phyloP scores from a whole-genome alignment of 2,113 vertebrate species.

The Notiomystis cincta region DNA sequence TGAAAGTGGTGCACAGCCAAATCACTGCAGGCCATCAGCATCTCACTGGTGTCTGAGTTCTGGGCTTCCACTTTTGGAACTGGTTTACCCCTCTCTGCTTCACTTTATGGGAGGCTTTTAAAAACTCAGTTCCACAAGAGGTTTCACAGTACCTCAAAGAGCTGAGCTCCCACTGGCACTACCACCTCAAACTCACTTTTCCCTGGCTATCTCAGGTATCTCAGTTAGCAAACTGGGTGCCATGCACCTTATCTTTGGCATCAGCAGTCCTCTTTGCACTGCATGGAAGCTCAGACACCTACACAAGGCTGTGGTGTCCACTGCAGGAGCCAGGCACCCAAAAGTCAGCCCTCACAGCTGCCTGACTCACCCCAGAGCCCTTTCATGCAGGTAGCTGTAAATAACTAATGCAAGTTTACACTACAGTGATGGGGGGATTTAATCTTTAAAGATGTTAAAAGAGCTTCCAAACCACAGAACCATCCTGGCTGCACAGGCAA shows the following conservation, averaged over 20 bases:
- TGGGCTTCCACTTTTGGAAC: neutral
- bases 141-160: neutral
- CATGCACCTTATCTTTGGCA: neutral
- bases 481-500: neutral
- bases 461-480: neutral
- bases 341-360: neutral
- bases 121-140: neutral
- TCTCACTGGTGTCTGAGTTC: neutral
- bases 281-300: neutral
- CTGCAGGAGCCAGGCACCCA: neutral
- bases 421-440: neutral
- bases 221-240: neutral
- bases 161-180: neutral
- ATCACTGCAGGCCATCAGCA: neutral
- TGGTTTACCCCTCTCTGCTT: neutral
- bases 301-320: neutral
- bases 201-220: neutral
- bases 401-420: constrained; percentile 29
- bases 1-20: accelerated
- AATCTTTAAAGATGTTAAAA: constrained; percentile 6
- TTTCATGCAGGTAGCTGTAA: constrained; percentile 20
- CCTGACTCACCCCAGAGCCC: constrained; percentile 13
- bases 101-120: neutral
- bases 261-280: neutral
- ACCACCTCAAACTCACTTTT: neutral